A percentile compares a stretch with the other conserved stretches of the same genome.
These are phyloP conservation scores for Loripinus fragilis DNA, from an alignment of 2,888 invertebrate species.

Conservation along the genomic window DNA sequence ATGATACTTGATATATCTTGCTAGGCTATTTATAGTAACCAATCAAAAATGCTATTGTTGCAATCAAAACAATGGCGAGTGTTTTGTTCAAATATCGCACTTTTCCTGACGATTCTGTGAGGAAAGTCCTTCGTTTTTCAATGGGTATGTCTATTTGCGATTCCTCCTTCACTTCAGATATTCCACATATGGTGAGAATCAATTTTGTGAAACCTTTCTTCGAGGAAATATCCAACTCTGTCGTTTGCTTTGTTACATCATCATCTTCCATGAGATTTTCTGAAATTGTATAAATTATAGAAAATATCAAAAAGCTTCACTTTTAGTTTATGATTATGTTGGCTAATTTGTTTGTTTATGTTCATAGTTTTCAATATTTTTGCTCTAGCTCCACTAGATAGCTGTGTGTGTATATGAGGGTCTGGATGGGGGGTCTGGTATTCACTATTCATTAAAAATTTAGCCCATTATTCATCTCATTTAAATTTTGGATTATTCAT, in stretches of 20 bases:
- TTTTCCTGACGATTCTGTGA: conserved; percentile 26
- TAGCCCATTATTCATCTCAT: no score
- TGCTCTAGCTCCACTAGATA: no score
- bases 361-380: no score
- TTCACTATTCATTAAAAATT: no score
- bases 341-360: no score
- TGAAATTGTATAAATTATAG: background rate
- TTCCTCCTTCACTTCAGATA: background rate
- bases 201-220: background rate
- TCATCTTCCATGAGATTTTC: background rate
- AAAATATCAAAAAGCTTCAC: no score
- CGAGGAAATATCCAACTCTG: conserved; percentile 3
- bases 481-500: no score
- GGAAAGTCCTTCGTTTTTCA: conserved; percentile 20
- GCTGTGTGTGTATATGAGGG: no score
- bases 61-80: conserved; percentile 30
- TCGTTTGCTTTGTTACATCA: background rate
- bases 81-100: conserved; percentile 15
- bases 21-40: conserved; percentile 24
- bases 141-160: conserved; percentile 24
- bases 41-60: conserved; percentile 32
- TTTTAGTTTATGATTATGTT: no score
- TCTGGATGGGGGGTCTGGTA: no score
- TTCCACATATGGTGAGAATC: background rate
- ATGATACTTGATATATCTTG: no score